phyloP scores from a whole-genome alignment of 2,113 vertebrate species.

The Psophia crepitans region DNA sequence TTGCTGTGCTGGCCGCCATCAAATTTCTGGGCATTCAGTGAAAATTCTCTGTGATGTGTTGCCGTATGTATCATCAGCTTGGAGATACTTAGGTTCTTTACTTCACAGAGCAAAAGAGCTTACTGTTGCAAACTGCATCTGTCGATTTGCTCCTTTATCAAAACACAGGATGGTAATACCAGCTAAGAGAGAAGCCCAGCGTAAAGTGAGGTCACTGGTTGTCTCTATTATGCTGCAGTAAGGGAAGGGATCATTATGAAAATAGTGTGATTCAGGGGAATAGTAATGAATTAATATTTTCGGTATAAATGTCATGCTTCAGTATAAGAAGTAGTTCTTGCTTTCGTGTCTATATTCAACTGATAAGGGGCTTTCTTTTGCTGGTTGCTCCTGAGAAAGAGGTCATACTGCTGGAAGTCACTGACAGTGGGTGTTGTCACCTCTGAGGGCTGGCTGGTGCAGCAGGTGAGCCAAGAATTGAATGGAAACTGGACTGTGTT shows the following conservation, averaged over 20 bases:
- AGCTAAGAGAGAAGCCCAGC: not conserved
- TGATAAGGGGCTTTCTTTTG: not conserved
- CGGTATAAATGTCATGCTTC: not conserved
- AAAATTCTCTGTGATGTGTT: not conserved
- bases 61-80: fast-evolving
- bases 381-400: not conserved
- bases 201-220: not conserved
- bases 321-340: not conserved
- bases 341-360: not conserved
- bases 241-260: not conserved
- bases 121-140: not conserved
- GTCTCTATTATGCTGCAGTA: not conserved
- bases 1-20: not conserved
- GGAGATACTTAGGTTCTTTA: not conserved
- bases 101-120: not conserved
- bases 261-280: not conserved
- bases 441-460: not conserved
- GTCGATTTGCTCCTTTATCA: not conserved
- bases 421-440: not conserved
- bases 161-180: not conserved
- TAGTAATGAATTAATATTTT: not conserved
- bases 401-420: not conserved
- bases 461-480: not conserved
- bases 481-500: not conserved
- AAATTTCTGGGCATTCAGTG: not conserved